A percentile compares a stretch with the other conserved stretches of the same genome.
Conservation (phyloP, 2,888 invertebrate species). For the Sepiola atlantica region DNA sequence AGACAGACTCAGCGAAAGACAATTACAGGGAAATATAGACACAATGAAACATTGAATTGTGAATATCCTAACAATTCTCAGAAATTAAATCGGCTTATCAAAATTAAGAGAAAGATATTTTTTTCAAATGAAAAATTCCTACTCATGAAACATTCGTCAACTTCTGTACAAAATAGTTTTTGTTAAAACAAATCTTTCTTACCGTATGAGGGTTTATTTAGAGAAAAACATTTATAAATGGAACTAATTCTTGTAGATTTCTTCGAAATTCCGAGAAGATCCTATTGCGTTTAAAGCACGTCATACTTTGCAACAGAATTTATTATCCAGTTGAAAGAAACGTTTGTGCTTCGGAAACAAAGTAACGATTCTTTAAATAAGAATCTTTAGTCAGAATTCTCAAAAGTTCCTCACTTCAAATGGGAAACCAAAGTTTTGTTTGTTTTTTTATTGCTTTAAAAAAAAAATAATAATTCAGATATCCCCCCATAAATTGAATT, state of each 20-base stretch:
- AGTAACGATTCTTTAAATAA: neutral
- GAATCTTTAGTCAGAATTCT: neutral
- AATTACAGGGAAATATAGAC: neutral
- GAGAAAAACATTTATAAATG: neutral
- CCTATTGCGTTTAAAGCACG: no score
- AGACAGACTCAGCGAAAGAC: neutral
- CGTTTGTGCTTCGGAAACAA: neutral
- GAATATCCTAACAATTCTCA: neutral
- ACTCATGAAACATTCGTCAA: neutral
- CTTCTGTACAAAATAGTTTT: no score
- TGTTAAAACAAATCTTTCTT: neutral
- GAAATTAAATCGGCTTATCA: neutral
- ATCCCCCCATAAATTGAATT: no score
- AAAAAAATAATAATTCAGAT: no score
- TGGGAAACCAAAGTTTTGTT: neutral
- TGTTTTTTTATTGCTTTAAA: no score
- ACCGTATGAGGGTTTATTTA: neutral
- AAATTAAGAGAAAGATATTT: neutral
- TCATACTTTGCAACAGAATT: no score
- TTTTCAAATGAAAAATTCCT: neutral
- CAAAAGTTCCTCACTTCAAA: neutral
- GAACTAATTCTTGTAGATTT: neutral
- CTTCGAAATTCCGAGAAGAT: neutral
- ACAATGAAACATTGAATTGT: neutral
- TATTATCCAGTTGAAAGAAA: neutral